Conservation (phyloP, 2,797 vertebrate species). For the Gallirallus australis region DNA sequence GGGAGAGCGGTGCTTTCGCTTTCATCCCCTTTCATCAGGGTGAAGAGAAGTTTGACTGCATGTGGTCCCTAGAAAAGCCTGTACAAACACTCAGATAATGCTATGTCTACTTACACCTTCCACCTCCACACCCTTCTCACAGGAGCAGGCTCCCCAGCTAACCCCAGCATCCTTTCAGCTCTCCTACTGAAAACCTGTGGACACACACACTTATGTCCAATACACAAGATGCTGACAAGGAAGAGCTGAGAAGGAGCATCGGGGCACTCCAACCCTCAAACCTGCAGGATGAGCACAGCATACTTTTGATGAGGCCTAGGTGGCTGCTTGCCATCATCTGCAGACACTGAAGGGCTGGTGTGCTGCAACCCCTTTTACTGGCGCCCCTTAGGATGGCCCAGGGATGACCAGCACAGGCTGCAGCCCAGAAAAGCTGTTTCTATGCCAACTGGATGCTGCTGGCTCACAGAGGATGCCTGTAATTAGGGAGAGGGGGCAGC, state of each 20-base stretch:
- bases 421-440: not conserved
- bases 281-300: not conserved
- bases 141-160: not conserved
- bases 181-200: not conserved
- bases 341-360: not conserved
- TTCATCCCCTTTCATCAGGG: not conserved
- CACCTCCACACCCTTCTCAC: not conserved
- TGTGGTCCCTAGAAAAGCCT: not conserved
- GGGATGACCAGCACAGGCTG: not conserved
- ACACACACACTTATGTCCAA: not conserved
- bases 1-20: not conserved
- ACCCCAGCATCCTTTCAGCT: not conserved
- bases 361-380: not conserved
- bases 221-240: not conserved
- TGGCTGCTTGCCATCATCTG: not conserved
- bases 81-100: not conserved
- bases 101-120: not conserved
- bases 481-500: not conserved
- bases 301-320: not conserved
- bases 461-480: not conserved
- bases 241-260: not conserved
- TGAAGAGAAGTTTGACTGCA: not conserved
- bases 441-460: not conserved
- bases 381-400: not conserved
- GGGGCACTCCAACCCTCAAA: not conserved